A percentile compares a stretch with the other conserved stretches of the same genome.
Conservation (phyloP, 2,888 invertebrate genomes). For the Malthinus flaveolus region DNA sequence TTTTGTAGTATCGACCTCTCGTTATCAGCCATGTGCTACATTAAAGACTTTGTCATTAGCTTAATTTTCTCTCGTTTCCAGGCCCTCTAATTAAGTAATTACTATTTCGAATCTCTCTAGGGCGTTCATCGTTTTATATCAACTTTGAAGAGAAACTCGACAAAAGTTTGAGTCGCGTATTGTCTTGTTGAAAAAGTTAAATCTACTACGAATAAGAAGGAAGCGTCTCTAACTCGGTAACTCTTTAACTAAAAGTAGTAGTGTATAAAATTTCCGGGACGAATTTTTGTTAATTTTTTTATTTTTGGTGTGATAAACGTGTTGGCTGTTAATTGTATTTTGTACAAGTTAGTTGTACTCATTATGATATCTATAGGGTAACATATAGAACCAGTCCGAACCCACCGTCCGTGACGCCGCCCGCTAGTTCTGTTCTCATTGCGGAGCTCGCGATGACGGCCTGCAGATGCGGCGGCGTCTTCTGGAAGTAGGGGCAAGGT, state of each 20-base stretch:
- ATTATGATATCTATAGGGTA: conserved; percentile 34
- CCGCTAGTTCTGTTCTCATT: conserved; percentile 64
- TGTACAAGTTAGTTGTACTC: conserved; percentile 31
- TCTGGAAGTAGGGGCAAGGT: conserved; percentile 66
- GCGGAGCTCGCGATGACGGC: conserved; percentile 60
- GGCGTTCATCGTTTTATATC: conserved; percentile 29
- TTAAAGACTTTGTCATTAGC: conserved; percentile 45
- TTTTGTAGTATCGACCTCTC: conserved; percentile 17
- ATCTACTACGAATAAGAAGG: conserved; percentile 10
- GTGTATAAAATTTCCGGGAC: neutral
- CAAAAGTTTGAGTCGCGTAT: conserved; percentile 25
- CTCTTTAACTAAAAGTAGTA: conserved; percentile 1
- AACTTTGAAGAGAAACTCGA: conserved; percentile 23
- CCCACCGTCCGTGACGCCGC: conserved; percentile 52
- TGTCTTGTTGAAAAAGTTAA: conserved; percentile 14
- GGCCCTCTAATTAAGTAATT: conserved; percentile 50
- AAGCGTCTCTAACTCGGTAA: neutral
- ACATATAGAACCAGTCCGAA: conserved; percentile 31
- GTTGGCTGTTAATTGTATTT: conserved; percentile 20
- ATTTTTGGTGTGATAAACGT: conserved; percentile 20
- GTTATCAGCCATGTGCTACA: conserved; percentile 29
- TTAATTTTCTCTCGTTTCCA: conserved; percentile 46
- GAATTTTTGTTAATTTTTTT: conserved; percentile 2
- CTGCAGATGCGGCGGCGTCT: conserved; percentile 61
- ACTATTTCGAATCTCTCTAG: conserved; percentile 47